These are phyloP conservation scores for Caenorhabditis sp. DNA, from an alignment of 2,888 invertebrate species.

Conservation along the genomic window DNA sequence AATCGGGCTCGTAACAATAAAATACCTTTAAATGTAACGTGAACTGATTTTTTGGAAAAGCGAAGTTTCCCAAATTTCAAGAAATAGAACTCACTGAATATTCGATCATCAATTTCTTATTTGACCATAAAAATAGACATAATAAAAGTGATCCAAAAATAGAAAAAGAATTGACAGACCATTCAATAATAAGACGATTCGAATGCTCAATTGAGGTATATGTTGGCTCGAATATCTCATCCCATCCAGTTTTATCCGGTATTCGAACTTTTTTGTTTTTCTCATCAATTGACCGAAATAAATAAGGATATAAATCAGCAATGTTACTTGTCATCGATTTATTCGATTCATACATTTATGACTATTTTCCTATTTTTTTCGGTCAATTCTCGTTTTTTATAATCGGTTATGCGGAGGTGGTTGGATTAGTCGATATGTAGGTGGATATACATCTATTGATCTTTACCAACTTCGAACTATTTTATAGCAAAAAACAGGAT, in stretches of 20 bases:
- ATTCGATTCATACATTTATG: background rate
- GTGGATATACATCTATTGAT: background rate
- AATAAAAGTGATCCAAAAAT: constrained; percentile 13
- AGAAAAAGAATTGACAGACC: constrained; percentile 22
- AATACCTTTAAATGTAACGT: too few relatives aligned
- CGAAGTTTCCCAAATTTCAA: background rate
- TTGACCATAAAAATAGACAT: constrained; percentile 21
- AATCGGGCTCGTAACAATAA: too few relatives aligned
- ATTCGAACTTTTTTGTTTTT: background rate
- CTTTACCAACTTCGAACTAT: too few relatives aligned
- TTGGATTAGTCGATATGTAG: background rate
- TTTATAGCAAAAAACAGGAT: too few relatives aligned
- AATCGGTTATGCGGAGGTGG: background rate
- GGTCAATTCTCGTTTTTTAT: background rate
- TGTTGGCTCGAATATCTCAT: constrained; percentile 35
- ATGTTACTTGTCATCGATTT: too few relatives aligned
- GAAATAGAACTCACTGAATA: constrained; percentile 14
- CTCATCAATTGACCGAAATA: background rate
- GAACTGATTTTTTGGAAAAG: background rate
- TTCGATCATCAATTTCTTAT: constrained; percentile 17
- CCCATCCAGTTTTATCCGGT: constrained; percentile 30
- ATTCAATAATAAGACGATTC: constrained; percentile 19
- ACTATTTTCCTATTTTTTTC: background rate
- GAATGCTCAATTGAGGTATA: constrained; percentile 24
- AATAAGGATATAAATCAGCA: background rate